A percentile compares a stretch with the other conserved stretches of the same genome.
These are phyloP conservation scores for Calephelis virginiensis DNA, from an alignment of 1,140 invertebrate species.

Conservation along the genomic window DNA sequence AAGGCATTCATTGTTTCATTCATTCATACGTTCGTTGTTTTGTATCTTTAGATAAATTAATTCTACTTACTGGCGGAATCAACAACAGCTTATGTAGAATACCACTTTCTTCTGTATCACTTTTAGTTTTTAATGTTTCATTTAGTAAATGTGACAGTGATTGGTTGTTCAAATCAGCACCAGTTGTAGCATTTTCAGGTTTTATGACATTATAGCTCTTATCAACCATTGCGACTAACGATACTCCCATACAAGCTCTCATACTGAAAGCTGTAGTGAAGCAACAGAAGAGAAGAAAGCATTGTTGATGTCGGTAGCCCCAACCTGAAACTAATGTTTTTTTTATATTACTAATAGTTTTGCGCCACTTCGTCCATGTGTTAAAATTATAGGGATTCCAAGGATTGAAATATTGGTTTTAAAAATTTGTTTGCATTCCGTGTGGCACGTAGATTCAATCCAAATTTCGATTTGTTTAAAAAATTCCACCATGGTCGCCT, in stretches of 20 bases:
- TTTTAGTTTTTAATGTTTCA: constrained; percentile 20
- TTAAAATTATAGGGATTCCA: no score
- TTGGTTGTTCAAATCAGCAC: background rate
- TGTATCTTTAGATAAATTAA: background rate
- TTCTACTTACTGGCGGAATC: constrained; percentile 49
- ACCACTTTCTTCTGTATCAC: constrained; percentile 26
- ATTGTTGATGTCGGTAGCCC: constrained; percentile 82
- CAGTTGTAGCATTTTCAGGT: constrained; percentile 16
- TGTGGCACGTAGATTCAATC: no score
- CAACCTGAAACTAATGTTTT: constrained; percentile 40
- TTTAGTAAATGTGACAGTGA: background rate
- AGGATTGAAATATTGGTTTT: no score
- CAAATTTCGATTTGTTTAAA: no score
- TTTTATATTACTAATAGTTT: background rate
- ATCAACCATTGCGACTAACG: constrained; percentile 83
- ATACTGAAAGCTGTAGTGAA: constrained; percentile 84
- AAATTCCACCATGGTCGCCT: no score
- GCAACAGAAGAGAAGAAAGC: constrained; percentile 81
- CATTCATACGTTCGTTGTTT: no score
- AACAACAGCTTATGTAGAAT: constrained; percentile 46
- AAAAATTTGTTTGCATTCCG: no score
- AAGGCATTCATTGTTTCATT: no score
- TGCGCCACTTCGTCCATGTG: no score
- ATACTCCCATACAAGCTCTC: constrained; percentile 84
- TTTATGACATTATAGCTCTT: background rate